phyloP scores from a whole-genome alignment of 2,113 vertebrate species.

The Mastomys natalensis region DNA sequence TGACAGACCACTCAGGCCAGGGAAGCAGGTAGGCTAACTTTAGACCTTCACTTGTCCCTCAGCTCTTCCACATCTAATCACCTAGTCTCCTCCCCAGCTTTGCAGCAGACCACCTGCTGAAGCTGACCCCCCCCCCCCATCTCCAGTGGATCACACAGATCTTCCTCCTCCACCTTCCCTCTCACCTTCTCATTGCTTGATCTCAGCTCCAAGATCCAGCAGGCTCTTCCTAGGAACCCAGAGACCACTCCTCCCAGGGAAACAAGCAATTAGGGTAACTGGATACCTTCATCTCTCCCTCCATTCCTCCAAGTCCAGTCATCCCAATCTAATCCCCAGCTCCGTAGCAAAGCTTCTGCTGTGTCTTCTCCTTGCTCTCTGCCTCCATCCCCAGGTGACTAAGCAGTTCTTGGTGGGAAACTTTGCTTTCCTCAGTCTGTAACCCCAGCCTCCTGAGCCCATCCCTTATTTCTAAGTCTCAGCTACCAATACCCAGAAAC shows the following conservation, averaged over 20 bases:
- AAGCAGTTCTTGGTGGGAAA: not conserved
- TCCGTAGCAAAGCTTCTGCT: not conserved
- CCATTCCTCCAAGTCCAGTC: not conserved
- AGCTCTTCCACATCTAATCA: not conserved
- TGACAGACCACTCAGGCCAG: not conserved
- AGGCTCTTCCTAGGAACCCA: not conserved
- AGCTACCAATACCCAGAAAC: not conserved
- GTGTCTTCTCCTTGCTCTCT: not conserved
- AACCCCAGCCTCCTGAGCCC: no score
- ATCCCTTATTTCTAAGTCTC: not conserved
- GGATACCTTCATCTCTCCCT: not conserved
- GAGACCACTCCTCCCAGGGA: not conserved
- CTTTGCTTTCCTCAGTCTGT: not conserved
- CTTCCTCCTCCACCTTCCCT: not conserved
- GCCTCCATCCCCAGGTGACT: not conserved
- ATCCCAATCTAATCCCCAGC: not conserved
- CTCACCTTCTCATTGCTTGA: not conserved
- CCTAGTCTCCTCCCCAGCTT: not conserved
- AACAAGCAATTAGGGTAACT: not conserved
- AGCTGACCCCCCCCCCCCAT: not conserved
- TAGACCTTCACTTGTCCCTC: not conserved
- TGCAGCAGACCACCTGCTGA: not conserved
- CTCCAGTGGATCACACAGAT: not conserved
- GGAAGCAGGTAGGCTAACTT: not conserved
- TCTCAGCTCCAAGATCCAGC: not conserved